Conservation (phyloP, 53 echinoderm and acorn worm genomes). For the Holothuria scabra region DNA sequence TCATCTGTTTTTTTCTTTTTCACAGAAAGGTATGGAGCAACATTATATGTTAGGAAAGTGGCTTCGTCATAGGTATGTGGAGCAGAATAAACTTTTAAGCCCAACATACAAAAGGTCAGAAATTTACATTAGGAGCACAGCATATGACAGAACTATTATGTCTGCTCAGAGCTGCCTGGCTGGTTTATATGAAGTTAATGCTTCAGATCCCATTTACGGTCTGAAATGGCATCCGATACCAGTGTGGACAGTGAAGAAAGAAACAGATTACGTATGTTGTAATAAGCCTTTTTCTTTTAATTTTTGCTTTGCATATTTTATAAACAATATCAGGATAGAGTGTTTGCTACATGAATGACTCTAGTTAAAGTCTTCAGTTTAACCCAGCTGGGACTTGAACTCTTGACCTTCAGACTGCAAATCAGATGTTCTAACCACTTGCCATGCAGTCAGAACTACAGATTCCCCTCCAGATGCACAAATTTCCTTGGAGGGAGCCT, state of each 20-base stretch:
- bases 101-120: conserved; percentile 61
- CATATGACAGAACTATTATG: conserved; percentile 85
- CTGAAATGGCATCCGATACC: conserved; percentile 83
- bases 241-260: conserved; percentile 61
- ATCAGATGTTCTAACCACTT: too few species aligned
- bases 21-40: conserved; percentile 77
- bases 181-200: conserved; percentile 65
- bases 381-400: too few species aligned
- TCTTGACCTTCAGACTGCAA: too few species aligned
- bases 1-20: neutral
- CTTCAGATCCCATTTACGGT: conserved; percentile 34
- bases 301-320: too few species aligned
- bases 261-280: conserved; percentile 71
- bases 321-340: too few species aligned
- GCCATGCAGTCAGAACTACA: too few species aligned
- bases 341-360: too few species aligned
- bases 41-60: conserved; percentile 80
- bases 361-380: too few species aligned
- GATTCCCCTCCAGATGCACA: too few species aligned
- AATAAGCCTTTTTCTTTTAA: neutral
- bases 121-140: conserved; percentile 77
- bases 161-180: conserved; percentile 83
- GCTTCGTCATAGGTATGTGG: conserved; percentile 64
- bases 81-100: neutral
- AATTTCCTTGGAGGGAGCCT: too few species aligned